Percentiles rank a stretch among this genome's conserved stretches.
phyloP scores from a whole-genome alignment of 2,797 vertebrate genomes.

The Lacerta viridis region DNA sequence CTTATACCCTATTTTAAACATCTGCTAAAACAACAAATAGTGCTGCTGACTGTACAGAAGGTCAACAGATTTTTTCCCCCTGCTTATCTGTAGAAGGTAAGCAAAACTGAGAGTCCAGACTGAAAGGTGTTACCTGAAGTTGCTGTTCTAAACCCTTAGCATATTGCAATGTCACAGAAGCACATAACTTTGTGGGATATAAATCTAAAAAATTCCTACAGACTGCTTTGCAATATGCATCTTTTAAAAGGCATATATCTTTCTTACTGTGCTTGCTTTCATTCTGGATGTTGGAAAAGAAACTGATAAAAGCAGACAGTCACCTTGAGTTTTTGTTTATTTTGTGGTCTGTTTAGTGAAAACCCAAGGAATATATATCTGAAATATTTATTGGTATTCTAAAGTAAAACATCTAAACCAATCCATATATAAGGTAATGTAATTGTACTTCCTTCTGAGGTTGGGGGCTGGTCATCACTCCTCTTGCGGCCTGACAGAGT shows the following conservation, averaged over 20 bases:
- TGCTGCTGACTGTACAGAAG: constrained; percentile 5
- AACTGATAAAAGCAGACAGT: background rate
- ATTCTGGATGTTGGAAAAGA: background rate
- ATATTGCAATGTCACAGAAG: background rate
- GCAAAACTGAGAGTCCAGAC: background rate
- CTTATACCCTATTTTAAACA: constrained; percentile 16
- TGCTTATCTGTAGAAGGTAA: constrained; percentile 13
- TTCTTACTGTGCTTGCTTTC: background rate
- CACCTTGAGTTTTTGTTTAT: background rate
- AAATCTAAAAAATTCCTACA: background rate
- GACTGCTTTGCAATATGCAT: background rate
- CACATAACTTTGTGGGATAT: background rate
- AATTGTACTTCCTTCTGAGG: background rate
- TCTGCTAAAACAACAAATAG: background rate
- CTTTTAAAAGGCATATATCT: background rate
- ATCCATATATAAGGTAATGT: no score
- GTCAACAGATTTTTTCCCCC: background rate
- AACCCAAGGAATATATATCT: background rate
- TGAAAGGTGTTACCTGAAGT: background rate
- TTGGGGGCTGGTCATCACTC: background rate
- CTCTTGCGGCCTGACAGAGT: background rate
- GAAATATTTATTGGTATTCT: background rate
- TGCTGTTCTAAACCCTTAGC: background rate
- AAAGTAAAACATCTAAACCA: background rate
- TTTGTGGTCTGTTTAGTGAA: background rate